phyloP scores from a whole-genome alignment of 2,888 invertebrate species.

The Siphonodentalium dalli region DNA sequence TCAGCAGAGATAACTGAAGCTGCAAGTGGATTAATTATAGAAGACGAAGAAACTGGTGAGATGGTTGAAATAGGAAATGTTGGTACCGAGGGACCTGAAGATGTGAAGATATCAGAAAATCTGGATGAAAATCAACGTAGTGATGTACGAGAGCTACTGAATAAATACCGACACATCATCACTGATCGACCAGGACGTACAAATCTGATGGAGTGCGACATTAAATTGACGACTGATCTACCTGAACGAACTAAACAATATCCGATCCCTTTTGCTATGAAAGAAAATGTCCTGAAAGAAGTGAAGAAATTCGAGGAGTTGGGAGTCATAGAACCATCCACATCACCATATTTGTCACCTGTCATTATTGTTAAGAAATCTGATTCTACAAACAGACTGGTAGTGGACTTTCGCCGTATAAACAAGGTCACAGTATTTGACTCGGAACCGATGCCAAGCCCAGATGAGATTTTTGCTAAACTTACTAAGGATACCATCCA shows the following conservation, averaged over 20 bases:
- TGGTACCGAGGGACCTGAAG: too few relatives aligned
- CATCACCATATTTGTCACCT: constrained; percentile 19
- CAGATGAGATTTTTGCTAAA: constrained; percentile 19
- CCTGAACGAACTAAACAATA: constrained; percentile 6
- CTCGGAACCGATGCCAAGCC: constrained; percentile 21
- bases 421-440: constrained; percentile 26
- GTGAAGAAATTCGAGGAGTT: constrained; percentile 11
- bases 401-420: constrained; percentile 24
- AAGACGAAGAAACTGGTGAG: too few relatives aligned
- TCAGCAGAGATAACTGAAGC: too few relatives aligned
- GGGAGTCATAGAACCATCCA: constrained; percentile 13
- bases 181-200: neutral
- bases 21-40: too few relatives aligned
- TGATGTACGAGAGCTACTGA: too few relatives aligned
- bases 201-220: neutral
- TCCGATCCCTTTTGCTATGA: constrained; percentile 3
- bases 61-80: too few relatives aligned
- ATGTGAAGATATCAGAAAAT: too few relatives aligned
- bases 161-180: too few relatives aligned
- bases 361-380: constrained; percentile 20
- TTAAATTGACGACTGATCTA: neutral
- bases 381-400: constrained; percentile 18
- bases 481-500: constrained; percentile 13
- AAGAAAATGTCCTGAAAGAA: constrained; percentile 1
- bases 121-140: too few relatives aligned